Conservation (phyloP, 2,797 vertebrate species). For the Pipistrellus pipistrellus region DNA sequence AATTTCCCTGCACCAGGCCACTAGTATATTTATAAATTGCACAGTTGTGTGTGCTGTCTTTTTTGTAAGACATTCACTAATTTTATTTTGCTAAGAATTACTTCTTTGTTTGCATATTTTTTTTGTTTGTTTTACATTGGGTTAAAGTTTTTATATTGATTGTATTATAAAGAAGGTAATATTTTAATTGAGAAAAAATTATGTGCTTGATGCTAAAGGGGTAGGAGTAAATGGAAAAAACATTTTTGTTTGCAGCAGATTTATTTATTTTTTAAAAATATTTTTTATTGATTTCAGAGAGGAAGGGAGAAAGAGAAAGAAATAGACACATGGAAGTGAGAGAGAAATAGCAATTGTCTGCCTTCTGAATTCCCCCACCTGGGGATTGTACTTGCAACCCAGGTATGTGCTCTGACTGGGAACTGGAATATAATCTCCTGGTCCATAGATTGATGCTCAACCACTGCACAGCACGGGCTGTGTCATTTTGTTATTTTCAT, state of each 20-base stretch:
- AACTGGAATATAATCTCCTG: too few relatives aligned
- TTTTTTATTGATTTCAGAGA: too few relatives aligned
- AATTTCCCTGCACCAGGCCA: too few relatives aligned
- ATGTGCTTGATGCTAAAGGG: not conserved
- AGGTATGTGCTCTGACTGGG: too few relatives aligned
- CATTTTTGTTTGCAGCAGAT: not conserved
- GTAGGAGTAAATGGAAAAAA: not conserved
- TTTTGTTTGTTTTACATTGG: not conserved
- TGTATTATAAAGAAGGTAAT: not conserved
- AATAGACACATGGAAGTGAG: too few relatives aligned
- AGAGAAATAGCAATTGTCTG: too few relatives aligned
- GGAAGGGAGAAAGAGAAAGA: too few relatives aligned
- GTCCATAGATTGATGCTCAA: too few relatives aligned
- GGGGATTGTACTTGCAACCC: too few relatives aligned
- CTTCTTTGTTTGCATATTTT: fast-evolving
- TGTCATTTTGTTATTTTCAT: not conserved
- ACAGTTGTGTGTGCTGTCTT: not conserved
- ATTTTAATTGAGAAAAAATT: not conserved
- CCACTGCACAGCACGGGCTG: not conserved
- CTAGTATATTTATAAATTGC: not conserved
- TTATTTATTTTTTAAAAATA: too few relatives aligned
- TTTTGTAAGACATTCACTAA: not conserved
- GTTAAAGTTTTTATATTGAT: not conserved
- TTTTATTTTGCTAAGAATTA: not conserved
- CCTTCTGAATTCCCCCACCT: too few relatives aligned